Evolutionary conservation across 2,113 vertebrate genomes (phyloP).

Genomic region (Lepus timidus): DNA sequence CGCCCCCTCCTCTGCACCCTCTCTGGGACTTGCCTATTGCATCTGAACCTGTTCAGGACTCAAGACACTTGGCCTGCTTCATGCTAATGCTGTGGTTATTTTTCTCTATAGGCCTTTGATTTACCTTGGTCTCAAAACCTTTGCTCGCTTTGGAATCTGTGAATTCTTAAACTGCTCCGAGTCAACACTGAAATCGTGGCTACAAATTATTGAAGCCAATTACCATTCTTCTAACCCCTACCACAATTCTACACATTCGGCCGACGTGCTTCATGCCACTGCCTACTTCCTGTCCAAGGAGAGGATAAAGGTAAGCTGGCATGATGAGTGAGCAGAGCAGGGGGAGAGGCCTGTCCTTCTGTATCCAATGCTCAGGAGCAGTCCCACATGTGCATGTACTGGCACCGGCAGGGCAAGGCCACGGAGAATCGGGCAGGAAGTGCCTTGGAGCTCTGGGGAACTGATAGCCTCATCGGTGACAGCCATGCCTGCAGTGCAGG

Average conservation of each 20-base stretch:
- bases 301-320: constrained; percentile 93
- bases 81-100: not conserved
- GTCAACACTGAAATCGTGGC: constrained; percentile 94
- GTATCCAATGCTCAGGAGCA: not conserved
- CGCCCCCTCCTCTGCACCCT: accelerated
- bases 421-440: not conserved
- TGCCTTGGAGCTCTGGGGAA: not conserved
- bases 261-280: constrained; percentile 97
- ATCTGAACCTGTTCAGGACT: not conserved
- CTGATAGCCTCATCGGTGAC: not conserved
- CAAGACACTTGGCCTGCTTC: not conserved
- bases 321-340: not conserved
- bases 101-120: constrained; percentile 92
- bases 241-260: constrained; percentile 97
- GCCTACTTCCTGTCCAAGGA: constrained; percentile 97
- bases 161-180: constrained; percentile 97
- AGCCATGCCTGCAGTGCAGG: not conserved
- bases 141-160: constrained; percentile 96
- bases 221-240: constrained; percentile 98
- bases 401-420: accelerated
- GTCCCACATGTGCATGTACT: accelerated
- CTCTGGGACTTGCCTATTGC: not conserved
- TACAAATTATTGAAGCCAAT: constrained; percentile 96
- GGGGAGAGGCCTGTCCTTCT: not conserved
- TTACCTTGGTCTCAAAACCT: constrained; percentile 96